These are phyloP conservation scores for Acromyrmex charruanus DNA, from an alignment of 1,140 invertebrate species.

Conservation along the genomic window DNA sequence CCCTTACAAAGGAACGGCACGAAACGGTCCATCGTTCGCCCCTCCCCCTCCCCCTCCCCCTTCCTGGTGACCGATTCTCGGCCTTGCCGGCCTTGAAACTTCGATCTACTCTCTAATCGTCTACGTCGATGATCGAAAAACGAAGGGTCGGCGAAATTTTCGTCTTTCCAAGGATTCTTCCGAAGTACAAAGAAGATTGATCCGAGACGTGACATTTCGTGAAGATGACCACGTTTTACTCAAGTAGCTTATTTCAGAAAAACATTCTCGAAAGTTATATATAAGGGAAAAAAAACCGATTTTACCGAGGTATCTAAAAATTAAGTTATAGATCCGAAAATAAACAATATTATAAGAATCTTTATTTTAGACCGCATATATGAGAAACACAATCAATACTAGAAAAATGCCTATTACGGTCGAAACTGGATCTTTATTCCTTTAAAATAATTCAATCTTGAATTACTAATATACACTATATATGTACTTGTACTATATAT, in stretches of 20 bases:
- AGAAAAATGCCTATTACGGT: no score
- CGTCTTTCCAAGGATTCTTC: background rate
- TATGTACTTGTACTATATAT: no score
- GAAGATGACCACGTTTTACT: background rate
- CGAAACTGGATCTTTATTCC: no score
- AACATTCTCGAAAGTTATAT: background rate
- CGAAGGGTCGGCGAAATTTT: slow-evolving; percentile 16
- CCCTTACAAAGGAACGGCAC: slow-evolving; percentile 19
- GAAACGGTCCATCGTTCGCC: background rate
- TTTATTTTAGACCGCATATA: no score
- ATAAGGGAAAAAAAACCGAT: no score
- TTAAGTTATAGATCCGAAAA: no score
- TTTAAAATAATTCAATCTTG: no score
- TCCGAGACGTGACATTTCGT: background rate
- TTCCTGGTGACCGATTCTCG: slow-evolving; percentile 3
- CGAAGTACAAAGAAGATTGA: background rate
- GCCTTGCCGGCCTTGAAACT: slow-evolving; percentile 49
- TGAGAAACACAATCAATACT: no score
- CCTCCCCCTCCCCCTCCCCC: no score
- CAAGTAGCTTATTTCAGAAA: background rate
- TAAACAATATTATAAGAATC: no score
- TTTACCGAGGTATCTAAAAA: no score
- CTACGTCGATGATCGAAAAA: slow-evolving; percentile 6
- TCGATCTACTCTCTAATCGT: slow-evolving; percentile 42
- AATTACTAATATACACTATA: no score